phyloP scores from a whole-genome alignment of 1,140 invertebrate genomes.

The Pachypsylla venusta region DNA sequence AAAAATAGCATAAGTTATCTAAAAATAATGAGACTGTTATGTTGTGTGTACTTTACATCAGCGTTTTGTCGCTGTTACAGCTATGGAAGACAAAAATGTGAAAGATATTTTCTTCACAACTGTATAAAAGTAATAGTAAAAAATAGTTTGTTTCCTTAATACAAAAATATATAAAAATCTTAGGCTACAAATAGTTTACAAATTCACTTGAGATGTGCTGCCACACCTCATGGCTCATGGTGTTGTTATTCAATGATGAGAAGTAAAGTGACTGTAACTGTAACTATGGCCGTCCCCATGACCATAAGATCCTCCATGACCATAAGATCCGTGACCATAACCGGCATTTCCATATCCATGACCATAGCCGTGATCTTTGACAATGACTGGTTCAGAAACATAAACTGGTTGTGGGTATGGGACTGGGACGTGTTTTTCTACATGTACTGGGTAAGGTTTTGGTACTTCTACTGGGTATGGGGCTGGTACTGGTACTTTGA shows the following conservation, averaged over 20 bases:
- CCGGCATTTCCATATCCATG: conserved; percentile 21
- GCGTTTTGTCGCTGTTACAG: too few relatives aligned
- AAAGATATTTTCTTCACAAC: too few relatives aligned
- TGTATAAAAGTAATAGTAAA: too few relatives aligned
- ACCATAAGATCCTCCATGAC: conserved; percentile 21
- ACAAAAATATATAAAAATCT: too few relatives aligned
- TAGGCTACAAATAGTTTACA: too few relatives aligned
- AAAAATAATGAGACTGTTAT: too few relatives aligned
- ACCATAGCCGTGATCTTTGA: conserved; percentile 30
- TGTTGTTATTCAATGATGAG: not conserved
- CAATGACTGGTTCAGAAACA: conserved; percentile 42
- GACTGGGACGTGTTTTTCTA: conserved; percentile 41
- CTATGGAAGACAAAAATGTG: too few relatives aligned
- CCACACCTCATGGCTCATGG: too few relatives aligned
- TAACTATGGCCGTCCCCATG: not conserved
- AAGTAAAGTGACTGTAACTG: not conserved
- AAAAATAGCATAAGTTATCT: too few relatives aligned
- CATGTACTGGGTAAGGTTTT: conserved; percentile 27
- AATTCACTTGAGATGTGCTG: too few relatives aligned
- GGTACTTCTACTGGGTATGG: conserved; percentile 28
- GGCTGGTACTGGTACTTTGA: conserved; percentile 33
- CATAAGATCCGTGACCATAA: conserved; percentile 18
- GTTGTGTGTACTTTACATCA: too few relatives aligned
- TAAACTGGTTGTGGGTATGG: conserved; percentile 44
- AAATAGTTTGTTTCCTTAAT: too few relatives aligned